Conservation (phyloP, 2,888 invertebrate species). For the Oligia fasciuncula region DNA sequence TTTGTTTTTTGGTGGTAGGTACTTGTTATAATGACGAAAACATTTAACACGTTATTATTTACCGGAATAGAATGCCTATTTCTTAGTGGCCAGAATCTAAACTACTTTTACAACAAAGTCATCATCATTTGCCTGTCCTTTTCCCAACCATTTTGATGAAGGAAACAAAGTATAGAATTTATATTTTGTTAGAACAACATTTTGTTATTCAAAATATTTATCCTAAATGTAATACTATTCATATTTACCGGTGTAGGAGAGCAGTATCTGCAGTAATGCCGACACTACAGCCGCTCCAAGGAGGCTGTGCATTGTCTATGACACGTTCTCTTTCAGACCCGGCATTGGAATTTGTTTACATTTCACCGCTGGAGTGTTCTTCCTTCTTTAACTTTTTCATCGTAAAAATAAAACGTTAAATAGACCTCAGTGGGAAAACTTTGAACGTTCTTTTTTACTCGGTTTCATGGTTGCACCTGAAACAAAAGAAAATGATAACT, state of each 20-base stretch:
- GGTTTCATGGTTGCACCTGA: constrained; percentile 75
- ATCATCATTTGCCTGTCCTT: not conserved
- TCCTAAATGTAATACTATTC: not conserved
- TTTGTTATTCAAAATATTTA: constrained; percentile 7
- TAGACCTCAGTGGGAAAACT: constrained; percentile 45
- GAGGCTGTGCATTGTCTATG: constrained; percentile 88
- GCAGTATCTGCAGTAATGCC: constrained; percentile 84
- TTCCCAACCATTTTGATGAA: not conserved
- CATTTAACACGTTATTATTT: constrained; percentile 41
- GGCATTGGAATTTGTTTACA: constrained; percentile 83
- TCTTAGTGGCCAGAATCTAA: not conserved
- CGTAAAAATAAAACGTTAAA: constrained; percentile 60
- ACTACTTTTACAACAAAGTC: not conserved
- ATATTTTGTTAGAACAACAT: not conserved
- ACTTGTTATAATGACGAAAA: constrained; percentile 58
- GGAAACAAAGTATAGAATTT: not conserved
- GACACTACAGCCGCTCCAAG: constrained; percentile 84
- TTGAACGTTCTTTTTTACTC: constrained; percentile 61
- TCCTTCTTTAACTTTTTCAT: constrained; percentile 80
- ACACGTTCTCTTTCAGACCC: constrained; percentile 77
- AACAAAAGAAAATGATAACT: constrained; percentile 67
- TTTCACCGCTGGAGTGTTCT: constrained; percentile 58
- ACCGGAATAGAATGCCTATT: not conserved
- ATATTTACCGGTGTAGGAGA: constrained; percentile 82
- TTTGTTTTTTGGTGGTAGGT: constrained; percentile 55